Evolutionary conservation across 2,113 vertebrate species (phyloP).

Genomic region (Halichoeres trimaculatus): DNA sequence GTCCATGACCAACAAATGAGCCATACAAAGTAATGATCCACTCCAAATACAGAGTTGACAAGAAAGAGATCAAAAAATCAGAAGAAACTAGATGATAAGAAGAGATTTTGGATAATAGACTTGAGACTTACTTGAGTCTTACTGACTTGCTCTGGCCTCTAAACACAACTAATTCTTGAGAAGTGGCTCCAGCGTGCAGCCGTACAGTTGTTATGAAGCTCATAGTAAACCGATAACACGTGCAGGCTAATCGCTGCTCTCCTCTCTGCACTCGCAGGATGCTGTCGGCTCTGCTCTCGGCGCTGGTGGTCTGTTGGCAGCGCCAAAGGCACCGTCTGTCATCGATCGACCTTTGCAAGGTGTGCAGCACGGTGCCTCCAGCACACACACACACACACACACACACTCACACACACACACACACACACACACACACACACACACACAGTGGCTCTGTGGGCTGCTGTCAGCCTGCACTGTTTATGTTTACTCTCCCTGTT

Average conservation of each 20-base stretch:
- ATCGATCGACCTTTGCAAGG: slow-evolving; percentile 19
- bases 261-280: slow-evolving; percentile 5
- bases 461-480: slow-evolving; percentile 29
- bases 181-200: background rate
- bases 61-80: too few species aligned
- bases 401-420: too few species aligned
- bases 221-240: background rate
- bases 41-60: too few species aligned
- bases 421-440: slow-evolving; percentile 28
- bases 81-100: too few species aligned
- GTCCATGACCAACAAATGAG: too few species aligned
- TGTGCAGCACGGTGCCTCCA: slow-evolving; percentile 20
- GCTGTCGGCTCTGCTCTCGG: slow-evolving; percentile 2
- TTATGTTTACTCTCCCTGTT: slow-evolving; percentile 35
- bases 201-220: background rate
- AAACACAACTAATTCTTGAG: background rate
- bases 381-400: too few species aligned
- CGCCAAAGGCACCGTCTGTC: slow-evolving; percentile 26
- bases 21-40: too few species aligned
- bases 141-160: too few species aligned
- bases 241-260: background rate
- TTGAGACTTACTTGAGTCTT: too few species aligned
- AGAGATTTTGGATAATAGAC: too few species aligned
- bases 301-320: slow-evolving; percentile 36
- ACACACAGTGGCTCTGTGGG: slow-evolving; percentile 9